Evolutionary conservation across 2,113 vertebrate genomes (phyloP), one percentile per base, ranked within the genome.

Genomic region (Lepus americanus): DNA sequence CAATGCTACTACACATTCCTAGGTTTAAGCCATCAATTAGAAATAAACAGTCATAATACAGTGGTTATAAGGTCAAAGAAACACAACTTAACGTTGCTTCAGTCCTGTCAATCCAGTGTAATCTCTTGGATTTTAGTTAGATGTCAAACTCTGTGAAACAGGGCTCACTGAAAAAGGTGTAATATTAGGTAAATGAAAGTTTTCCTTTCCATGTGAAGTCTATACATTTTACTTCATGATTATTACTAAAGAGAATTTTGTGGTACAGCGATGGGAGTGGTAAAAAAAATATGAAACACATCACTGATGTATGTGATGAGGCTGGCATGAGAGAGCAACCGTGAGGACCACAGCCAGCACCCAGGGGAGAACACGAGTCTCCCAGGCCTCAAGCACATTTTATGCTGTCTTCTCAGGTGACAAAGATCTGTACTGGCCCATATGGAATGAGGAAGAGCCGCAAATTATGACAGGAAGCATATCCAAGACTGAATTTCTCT

Each of bases 291-390:
- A 25, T 22, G 49, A 79, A 77, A 29, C 7, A 7, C 1, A 4
- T 36, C 5, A 3, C 31, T 49, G 36, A 13, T 64, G 11, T 31
- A 2, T 53, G 33, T 70, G 66, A 29, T 9, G 5, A 20, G 17
- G 53, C 7, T 25, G 63, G 23, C 25, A 19, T 4, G 25, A 49
- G 0, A 1, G 2, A 72, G 39, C 19, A 39, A 33, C 27, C 44
- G 7, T 11, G 9, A n/a, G 0, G 10, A 49, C 8, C 20, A 8
- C 17, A 59, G 61, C 22, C 3, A 25, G 8, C 13, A 20, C 1
- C 23, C 36, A 49, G 22, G 13, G 10, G 22, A 27, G 17, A 61
- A 13, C 0, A 12, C 31, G 22, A 12, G 44, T 31, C 70, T 39
- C 66, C 1, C 2, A 59, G 64, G 14, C 81, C 55, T 0, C 23